Base-by-base conservation (phyloP, 2,888 invertebrate genomes). In the Lumbricus terrestris region DNA sequence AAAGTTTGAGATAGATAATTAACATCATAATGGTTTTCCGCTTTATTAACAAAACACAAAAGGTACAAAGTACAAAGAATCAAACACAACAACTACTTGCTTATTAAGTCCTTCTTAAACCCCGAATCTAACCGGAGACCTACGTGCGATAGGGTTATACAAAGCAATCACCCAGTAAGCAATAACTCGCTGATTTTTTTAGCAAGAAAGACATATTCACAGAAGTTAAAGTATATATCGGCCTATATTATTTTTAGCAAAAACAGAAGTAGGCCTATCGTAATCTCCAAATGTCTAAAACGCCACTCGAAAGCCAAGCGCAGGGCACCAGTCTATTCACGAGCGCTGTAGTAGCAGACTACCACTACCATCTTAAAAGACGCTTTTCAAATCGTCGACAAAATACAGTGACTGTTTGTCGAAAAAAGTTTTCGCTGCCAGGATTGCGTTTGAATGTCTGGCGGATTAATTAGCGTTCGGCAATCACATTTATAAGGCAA, bases 101-200 rank as follows among this genome's bases (percentile, higher is more conserved):
- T 69, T 11, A 69, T 29, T n/a, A 69, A 69, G 69, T 69, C 13
- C 69, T 3, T 69, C 69, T 69, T n/a, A n/a, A n/a, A n/a, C 69
- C 69, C 69, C 69, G 69, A 69, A n/a, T 69, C 69, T 69, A 69
- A 69, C n/a, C 69, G 69, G 69, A 13, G n/a, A 69, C 69, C 69
- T 69, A 69, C 69, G 69, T n/a, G 69, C 69, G 69, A 69, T 69
- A n/a, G 69, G 69, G n/a, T 69, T n/a, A 69, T n/a, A 69, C 69
- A 69, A 69, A 69, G 69, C 69, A n/a, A 69, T n/a, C 69, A 6
- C n/a, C 69, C 5, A 8, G 69, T 69, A 69, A 69, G 69, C 69
- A 69, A 69, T n/a, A 69, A 69, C 29, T 69, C 69, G 69, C 69
- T 69, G 69, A 69, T n/a, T 69, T 23, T n/a, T n/a, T 69, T n/a